These are phyloP conservation scores for Meloidogyne hapla DNA, from an alignment of 1,140 invertebrate genomes.

Conservation along the genomic window DNA sequence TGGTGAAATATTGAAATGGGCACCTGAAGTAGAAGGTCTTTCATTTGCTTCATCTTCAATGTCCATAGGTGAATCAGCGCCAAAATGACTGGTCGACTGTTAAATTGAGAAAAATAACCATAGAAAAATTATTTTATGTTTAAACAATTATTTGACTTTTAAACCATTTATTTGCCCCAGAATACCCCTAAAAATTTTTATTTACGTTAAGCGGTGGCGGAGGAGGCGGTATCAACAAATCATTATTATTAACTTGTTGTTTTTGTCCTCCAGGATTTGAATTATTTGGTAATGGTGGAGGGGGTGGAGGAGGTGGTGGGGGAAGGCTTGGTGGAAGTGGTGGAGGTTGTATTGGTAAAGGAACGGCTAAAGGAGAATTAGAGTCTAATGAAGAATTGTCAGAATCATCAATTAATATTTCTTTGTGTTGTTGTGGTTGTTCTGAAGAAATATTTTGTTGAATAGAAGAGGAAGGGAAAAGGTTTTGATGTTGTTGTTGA, in stretches of 20 bases:
- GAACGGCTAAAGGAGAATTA: background rate
- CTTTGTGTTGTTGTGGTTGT: background rate
- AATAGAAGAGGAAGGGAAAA: background rate
- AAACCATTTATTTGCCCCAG: too few relatives aligned
- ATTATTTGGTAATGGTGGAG: background rate
- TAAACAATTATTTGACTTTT: too few relatives aligned
- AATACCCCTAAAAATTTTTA: background rate
- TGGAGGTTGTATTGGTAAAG: background rate
- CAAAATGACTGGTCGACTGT: slow-evolving; percentile 3
- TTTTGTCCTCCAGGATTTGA: background rate
- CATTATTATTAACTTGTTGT: background rate
- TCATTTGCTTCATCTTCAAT: slow-evolving; percentile 33
- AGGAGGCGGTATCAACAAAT: slow-evolving; percentile 21
- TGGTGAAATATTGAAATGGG: background rate
- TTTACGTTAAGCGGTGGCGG: slow-evolving; percentile 11
- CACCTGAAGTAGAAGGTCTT: background rate
- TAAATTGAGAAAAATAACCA: too few relatives aligned
- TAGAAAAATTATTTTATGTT: too few relatives aligned
- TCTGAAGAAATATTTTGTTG: background rate
- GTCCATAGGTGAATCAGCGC: slow-evolving; percentile 35
- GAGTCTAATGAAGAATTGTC: background rate
- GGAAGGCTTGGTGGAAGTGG: slow-evolving; percentile 2
- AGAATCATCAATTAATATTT: slow-evolving; percentile 8
- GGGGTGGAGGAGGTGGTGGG: background rate
- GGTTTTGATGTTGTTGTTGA: slow-evolving; percentile 17